Evolutionary conservation across 2,888 invertebrate species (phyloP).

Genomic region (Ceriagrion tenellum): DNA sequence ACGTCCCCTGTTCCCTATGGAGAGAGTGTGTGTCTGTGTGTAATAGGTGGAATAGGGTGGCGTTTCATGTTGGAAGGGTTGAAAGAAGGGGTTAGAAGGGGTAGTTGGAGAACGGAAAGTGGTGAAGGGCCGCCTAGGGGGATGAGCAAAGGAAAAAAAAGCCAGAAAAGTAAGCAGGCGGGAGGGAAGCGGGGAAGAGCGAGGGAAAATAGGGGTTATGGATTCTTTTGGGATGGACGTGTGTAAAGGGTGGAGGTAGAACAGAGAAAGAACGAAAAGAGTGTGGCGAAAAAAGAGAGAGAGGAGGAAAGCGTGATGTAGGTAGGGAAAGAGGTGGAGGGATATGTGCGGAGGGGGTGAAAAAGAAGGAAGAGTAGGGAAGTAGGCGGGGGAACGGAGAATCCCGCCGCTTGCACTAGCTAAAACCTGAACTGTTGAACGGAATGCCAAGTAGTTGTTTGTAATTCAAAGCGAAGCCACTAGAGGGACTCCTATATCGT

Average conservation of each 20-base stretch:
- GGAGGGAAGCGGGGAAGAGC: too few species aligned
- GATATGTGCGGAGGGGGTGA: too few species aligned
- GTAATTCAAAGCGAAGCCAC: conserved; percentile 63
- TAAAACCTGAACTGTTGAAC: conserved; percentile 63
- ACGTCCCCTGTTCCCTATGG: not conserved
- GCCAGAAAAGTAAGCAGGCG: too few species aligned
- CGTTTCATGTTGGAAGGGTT: too few species aligned
- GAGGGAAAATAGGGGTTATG: too few species aligned
- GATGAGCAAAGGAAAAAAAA: not conserved
- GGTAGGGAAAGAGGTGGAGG: not conserved
- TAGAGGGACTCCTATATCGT: conserved; percentile 59
- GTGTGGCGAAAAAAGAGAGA: too few species aligned
- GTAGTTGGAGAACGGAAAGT: not conserved
- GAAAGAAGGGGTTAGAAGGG: too few species aligned
- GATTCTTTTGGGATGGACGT: too few species aligned
- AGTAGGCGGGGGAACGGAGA: not conserved
- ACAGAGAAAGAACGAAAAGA: not conserved
- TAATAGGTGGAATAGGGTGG: too few species aligned
- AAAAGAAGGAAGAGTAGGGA: not conserved
- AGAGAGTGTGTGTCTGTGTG: too few species aligned
- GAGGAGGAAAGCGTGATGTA: not conserved
- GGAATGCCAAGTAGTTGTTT: conserved; percentile 68
- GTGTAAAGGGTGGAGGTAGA: not conserved
- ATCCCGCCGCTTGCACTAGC: conserved; percentile 56
- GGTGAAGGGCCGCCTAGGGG: not conserved